Percentiles rank a stretch among this genome's conserved stretches.
phyloP scores from a whole-genome alignment of 2,113 vertebrate species.

The Kobus ellipsiprymnus region DNA sequence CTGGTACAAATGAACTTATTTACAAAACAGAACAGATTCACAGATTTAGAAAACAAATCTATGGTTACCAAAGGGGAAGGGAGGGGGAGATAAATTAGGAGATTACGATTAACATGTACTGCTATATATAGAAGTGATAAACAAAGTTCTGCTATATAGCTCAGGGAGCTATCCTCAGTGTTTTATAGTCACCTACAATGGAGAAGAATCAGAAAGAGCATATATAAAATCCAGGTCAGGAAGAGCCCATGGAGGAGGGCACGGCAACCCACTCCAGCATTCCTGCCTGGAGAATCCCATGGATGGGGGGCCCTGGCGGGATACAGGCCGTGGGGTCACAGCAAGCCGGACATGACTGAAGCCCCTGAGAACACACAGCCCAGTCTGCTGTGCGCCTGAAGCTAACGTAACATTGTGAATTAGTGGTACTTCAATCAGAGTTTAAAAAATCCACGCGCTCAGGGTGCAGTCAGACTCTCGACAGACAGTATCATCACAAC shows the following conservation, averaged over 20 bases:
- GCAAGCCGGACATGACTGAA: not conserved
- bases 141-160: not conserved
- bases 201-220: not conserved
- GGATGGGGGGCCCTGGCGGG: no score
- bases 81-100: not conserved
- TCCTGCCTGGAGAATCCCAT: no score
- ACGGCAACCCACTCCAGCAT: no score
- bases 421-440: fast-evolving
- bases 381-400: not conserved
- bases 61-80: not conserved
- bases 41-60: not conserved
- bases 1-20: not conserved
- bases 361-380: not conserved
- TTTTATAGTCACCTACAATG: not conserved
- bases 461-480: not conserved
- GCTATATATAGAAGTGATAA: not conserved
- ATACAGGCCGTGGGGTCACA: not conserved
- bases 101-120: not conserved
- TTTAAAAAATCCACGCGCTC: not conserved
- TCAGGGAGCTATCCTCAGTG: not conserved
- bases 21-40: not conserved
- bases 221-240: not conserved
- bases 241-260: not conserved
- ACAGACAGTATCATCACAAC: fast-evolving
- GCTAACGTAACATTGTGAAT: not conserved